Evolutionary conservation across 2,888 invertebrate species (phyloP).

Genomic region (Megastigmus dorsalis): DNA sequence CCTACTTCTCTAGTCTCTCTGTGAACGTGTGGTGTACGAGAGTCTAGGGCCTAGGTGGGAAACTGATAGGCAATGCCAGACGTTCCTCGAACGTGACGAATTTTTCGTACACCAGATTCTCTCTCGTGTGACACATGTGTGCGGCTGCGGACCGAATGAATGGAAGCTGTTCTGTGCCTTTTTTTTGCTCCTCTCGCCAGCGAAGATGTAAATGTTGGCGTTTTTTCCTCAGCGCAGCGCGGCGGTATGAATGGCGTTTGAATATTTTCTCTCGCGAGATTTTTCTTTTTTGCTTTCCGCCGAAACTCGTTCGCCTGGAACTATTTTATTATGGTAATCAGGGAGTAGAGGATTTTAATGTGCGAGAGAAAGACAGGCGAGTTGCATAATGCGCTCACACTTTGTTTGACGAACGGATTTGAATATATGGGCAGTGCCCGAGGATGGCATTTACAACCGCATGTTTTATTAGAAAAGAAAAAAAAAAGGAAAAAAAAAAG

Average conservation of each 20-base stretch:
- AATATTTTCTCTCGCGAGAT: too few relatives aligned
- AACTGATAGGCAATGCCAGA: not conserved
- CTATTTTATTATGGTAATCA: not conserved
- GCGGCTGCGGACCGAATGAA: not conserved
- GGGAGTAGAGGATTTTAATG: not conserved
- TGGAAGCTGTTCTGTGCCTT: not conserved
- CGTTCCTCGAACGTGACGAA: conserved; percentile 24
- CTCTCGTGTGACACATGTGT: too few relatives aligned
- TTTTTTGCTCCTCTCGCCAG: not conserved
- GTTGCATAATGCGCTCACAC: too few relatives aligned
- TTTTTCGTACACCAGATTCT: conserved; percentile 33
- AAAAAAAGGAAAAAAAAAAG: too few relatives aligned
- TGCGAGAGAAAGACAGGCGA: too few relatives aligned
- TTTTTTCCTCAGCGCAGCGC: not conserved
- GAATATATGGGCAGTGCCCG: too few relatives aligned
- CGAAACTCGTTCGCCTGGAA: not conserved
- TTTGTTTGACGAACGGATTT: too few relatives aligned
- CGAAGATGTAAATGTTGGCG: conserved; percentile 9
- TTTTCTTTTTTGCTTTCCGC: not conserved
- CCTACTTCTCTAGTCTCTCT: not conserved
- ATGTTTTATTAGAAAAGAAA: too few relatives aligned
- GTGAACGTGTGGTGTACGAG: not conserved
- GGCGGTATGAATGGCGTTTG: too few relatives aligned
- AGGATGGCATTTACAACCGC: too few relatives aligned
- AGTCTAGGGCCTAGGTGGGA: conserved; percentile 26